These are phyloP conservation scores for Aeoliscus strigatus DNA, from an alignment of 2,797 vertebrate genomes.

Conservation along the genomic window DNA sequence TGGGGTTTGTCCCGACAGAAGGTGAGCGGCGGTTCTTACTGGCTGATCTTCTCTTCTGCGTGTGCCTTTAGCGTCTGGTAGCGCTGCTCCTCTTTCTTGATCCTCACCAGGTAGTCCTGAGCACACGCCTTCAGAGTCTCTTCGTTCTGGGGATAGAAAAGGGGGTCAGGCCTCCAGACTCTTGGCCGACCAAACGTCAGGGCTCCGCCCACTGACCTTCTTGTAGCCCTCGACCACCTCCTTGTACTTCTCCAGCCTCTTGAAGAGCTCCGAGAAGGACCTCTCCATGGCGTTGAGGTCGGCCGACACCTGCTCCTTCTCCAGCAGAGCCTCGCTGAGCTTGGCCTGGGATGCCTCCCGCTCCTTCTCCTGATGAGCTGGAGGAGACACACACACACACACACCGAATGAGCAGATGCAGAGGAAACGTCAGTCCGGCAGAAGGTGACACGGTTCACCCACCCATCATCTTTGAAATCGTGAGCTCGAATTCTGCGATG, in stretches of 20 bases:
- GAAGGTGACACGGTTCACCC: conserved; percentile 16
- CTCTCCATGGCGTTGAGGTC: conserved; percentile 85
- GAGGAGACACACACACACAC: not conserved
- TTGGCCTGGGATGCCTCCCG: conserved; percentile 69
- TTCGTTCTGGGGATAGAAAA: conserved; percentile 89
- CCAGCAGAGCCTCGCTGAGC: conserved; percentile 69
- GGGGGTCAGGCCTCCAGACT: no score
- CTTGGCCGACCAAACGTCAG: no score
- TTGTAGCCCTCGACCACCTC: conserved; percentile 83
- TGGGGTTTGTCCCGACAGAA: not conserved
- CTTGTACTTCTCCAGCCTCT: conserved; percentile 89
- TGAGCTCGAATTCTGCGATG: conserved; percentile 80
- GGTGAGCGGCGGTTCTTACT: conserved; percentile 66
- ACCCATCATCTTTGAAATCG: conserved; percentile 82
- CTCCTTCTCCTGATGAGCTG: conserved; percentile 82
- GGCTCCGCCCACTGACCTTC: conserved; percentile 65
- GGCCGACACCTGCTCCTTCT: conserved; percentile 80
- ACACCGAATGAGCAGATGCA: no score
- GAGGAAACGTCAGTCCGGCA: no score
- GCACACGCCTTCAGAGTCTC: conserved; percentile 85
- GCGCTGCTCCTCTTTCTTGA: conserved; percentile 85
- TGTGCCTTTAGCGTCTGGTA: conserved; percentile 90
- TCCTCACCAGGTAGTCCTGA: conserved; percentile 78
- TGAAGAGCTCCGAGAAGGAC: conserved; percentile 87
- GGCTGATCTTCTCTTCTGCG: conserved; percentile 85